A percentile compares a stretch with the other conserved stretches of the same genome.
These are phyloP conservation scores for Lytechinus pictus DNA, from an alignment of 35 echinoderm and acorn worm genomes.

Conservation along the genomic window DNA sequence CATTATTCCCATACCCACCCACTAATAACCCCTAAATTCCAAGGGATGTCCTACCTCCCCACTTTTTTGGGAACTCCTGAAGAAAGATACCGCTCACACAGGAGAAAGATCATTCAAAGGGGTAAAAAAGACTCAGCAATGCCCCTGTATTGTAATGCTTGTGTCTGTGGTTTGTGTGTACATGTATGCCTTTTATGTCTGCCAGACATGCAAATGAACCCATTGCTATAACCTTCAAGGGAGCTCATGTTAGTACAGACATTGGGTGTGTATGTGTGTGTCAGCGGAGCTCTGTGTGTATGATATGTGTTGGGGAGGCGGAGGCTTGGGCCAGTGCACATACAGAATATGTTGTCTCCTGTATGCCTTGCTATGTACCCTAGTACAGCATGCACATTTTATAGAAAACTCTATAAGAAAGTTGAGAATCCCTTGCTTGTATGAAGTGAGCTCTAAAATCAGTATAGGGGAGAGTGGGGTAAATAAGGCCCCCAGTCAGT, in stretches of 20 bases:
- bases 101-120: neutral
- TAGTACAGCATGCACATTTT: neutral
- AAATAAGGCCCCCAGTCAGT: no score
- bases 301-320: neutral
- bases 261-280: conserved; percentile 13
- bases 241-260: conserved; percentile 3
- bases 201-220: conserved; percentile 38
- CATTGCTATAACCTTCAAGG: neutral
- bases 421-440: neutral
- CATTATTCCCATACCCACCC: neutral
- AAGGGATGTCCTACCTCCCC: neutral
- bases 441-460: neutral
- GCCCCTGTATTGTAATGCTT: neutral
- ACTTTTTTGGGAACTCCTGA: neutral
- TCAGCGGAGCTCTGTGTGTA: conserved; percentile 16
- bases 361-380: neutral
- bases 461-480: no score
- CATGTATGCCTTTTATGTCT: conserved; percentile 15
- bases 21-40: no score
- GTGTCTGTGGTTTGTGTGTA: neutral
- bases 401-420: neutral
- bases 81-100: neutral
- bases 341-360: neutral
- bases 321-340: no score
- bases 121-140: neutral